Evolutionary conservation across 2,113 vertebrate genomes (phyloP).

Genomic region (Petrocephalus zakoni): DNA sequence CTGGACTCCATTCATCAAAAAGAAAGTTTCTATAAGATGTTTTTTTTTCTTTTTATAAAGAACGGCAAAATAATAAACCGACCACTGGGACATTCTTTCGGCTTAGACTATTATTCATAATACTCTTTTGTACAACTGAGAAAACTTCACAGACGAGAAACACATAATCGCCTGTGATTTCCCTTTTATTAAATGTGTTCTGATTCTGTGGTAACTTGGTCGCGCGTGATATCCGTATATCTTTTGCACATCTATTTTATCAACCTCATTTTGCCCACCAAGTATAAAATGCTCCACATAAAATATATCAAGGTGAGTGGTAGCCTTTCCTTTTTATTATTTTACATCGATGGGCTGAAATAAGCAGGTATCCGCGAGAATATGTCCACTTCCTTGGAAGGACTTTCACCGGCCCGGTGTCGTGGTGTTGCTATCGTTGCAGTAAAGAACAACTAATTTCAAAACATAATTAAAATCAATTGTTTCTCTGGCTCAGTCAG

Average conservation of each 20-base stretch:
- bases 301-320: constrained; percentile 41
- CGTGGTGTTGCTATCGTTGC: constrained; percentile 1
- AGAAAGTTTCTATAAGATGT: constrained; percentile 77
- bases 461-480: constrained; percentile 72
- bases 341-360: constrained; percentile 3
- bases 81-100: constrained; percentile 95
- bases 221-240: constrained; percentile 32
- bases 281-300: constrained; percentile 5
- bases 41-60: constrained; percentile 47
- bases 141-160: constrained; percentile 77
- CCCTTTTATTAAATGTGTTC: constrained; percentile 35
- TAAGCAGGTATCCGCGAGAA: neutral
- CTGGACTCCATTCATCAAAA: constrained; percentile 86
- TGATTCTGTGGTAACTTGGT: constrained; percentile 35
- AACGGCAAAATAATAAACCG: constrained; percentile 74
- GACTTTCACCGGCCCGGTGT: neutral
- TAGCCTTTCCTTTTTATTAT: constrained; percentile 13
- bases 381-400: neutral
- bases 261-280: constrained; percentile 1
- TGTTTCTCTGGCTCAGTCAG: constrained; percentile 69
- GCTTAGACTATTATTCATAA: constrained; percentile 92
- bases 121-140: constrained; percentile 83
- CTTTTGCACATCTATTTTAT: neutral
- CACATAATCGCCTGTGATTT: constrained; percentile 59
- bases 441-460: constrained; percentile 61